phyloP scores from a whole-genome alignment of 2,113 vertebrate species.

The Trinectes maculatus region DNA sequence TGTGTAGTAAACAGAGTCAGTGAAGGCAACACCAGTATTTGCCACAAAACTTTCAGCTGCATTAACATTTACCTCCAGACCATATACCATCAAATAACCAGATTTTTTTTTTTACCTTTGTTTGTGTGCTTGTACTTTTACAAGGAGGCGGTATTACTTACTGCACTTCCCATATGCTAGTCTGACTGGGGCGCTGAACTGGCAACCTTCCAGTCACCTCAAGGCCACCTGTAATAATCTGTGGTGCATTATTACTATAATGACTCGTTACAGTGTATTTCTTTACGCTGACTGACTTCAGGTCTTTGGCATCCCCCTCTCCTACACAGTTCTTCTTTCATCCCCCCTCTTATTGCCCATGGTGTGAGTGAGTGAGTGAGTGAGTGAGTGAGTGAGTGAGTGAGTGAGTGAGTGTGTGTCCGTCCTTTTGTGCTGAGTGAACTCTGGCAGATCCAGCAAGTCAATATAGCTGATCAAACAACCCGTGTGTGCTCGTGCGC shows the following conservation, averaged over 20 bases:
- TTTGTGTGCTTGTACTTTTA: neutral
- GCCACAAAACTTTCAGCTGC: no score
- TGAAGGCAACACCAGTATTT: no score
- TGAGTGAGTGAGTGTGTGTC: conserved; percentile 27
- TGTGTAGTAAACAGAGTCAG: no score
- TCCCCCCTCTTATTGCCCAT: conserved; percentile 28
- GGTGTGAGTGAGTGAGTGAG: conserved; percentile 22
- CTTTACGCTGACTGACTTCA: conserved; percentile 15
- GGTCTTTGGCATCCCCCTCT: conserved; percentile 28
- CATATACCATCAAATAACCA: no score
- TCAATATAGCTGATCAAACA: conserved; percentile 63
- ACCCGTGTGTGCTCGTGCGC: neutral
- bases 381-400: conserved; percentile 19
- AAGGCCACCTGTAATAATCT: conserved; percentile 14
- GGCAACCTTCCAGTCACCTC: conserved; percentile 38
- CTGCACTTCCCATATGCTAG: neutral
- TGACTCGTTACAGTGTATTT: conserved; percentile 3
- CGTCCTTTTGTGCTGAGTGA: conserved; percentile 31
- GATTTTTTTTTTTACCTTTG: neutral
- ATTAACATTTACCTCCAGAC: no score
- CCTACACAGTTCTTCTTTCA: conserved; percentile 11
- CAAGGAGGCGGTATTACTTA: conserved; percentile 4
- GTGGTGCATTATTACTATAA: conserved; percentile 24
- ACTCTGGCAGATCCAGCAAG: conserved; percentile 44
- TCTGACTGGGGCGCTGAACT: conserved; percentile 2